Evolutionary conservation across 2,888 invertebrate species (phyloP), one percentile per base, ranked within the genome.

Genomic region (Anarsia innoxiella): DNA sequence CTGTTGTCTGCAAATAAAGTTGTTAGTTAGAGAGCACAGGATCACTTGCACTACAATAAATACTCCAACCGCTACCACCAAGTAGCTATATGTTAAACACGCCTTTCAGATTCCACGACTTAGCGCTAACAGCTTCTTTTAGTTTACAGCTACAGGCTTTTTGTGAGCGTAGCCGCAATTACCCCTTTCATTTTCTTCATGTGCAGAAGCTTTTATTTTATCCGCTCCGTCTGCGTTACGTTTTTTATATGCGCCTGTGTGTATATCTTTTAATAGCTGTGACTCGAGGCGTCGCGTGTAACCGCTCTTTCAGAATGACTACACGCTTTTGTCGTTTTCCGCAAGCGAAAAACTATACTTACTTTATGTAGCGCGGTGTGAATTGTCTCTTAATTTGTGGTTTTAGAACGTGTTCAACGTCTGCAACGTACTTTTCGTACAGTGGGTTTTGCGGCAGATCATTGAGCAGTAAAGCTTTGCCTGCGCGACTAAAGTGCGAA

Each of bases 181-280:
- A 75, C 73, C 73, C 66, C 67, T 69, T 73, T 75, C 66, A 67
- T 61, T 64, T 61, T 62, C 59, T 62, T 60, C 59, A 61, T 62
- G 58, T 62, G 62, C 56, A 56, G 49, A 61, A 55, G 65, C 71
- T 71, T 75, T 74, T 77, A 75, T 75, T 74, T 75, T 69, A 72
- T 69, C 56, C 63, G 55, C 58, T 53, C 58, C 59, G 62, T 63
- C 60, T 62, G 59, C 59, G 59, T 56, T 54, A 52, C 54, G 65
- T 63, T 67, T 60, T 68, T 57, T 65, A 67, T 59, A 59, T 60
- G 53, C 59, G 54, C 61, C 56, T 29, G 33, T 27, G 23, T 10
- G 57, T 61, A 60, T 69, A 68, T 68, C 69, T 70, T 69, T 74
- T 70, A 72, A 70, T 69, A 73, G 53, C 46, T 49, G 46, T 53